phyloP scores from a whole-genome alignment of 2,888 invertebrate species.

The Caenorhabditis sinica region DNA sequence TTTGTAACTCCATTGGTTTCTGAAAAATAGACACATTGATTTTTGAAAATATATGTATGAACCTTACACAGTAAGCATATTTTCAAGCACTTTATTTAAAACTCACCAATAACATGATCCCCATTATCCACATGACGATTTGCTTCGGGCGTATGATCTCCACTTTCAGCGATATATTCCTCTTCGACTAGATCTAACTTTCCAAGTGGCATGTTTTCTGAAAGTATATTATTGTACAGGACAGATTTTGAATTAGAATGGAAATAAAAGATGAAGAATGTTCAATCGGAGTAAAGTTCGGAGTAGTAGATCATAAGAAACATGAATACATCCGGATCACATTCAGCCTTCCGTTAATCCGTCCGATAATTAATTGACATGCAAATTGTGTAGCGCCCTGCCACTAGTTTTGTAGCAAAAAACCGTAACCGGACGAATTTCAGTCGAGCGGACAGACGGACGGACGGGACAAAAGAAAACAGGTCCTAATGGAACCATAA shows the following conservation, averaged over 20 bases:
- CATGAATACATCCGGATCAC: no score
- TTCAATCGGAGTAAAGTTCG: background rate
- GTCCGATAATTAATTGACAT: no score
- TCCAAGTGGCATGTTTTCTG: constrained; percentile 45
- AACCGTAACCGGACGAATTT: no score
- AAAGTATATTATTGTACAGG: background rate
- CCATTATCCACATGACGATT: constrained; percentile 11
- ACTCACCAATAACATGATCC: constrained; percentile 39
- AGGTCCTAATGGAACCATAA: no score
- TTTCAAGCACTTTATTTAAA: no score
- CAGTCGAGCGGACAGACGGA: no score
- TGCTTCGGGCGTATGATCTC: constrained; percentile 72
- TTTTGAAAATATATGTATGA: background rate
- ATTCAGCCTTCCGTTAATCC: no score
- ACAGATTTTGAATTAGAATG: background rate
- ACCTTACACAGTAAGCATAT: no score
- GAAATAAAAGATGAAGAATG: background rate
- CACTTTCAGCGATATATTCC: constrained; percentile 76
- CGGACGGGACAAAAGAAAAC: no score
- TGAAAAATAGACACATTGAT: background rate
- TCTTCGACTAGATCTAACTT: constrained; percentile 74
- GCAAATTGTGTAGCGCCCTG: no score
- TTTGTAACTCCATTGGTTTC: constrained; percentile 21
- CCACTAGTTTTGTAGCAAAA: no score
- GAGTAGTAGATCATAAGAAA: background rate